Base-by-base conservation (phyloP, 2,888 invertebrate genomes). In the Saturnia japonica region DNA sequence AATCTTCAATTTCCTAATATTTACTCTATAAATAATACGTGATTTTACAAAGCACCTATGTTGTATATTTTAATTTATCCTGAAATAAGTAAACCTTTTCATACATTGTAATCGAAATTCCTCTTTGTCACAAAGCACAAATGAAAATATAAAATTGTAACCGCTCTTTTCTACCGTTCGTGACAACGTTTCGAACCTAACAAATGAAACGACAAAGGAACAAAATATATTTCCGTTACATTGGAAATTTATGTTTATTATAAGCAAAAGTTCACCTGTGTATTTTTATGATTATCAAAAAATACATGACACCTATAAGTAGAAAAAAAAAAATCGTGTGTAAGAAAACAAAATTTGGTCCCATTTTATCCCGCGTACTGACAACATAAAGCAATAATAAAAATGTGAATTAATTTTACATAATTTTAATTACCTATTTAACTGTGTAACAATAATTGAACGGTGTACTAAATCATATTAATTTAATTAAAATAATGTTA, bases 121-220 rank as follows among this genome's bases (percentile, higher is more conserved):
- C 57, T 64, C 40, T 40, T 64, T 64, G 64, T 40, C 64, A 64
- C 40, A 60, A 60, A n/a, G n/a, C 64, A 40, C 64, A 64, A 64
- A 64, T 40, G 9, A 64, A 40, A 64, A 64, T 64, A 64, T 40
- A 64, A 40, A 64, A 64, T 64, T 64, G 64, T 40, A 64, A 64
- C 9, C 3, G 34, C 34, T 25, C n/a, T 40, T 62, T 40, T n/a
- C 34, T 22, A 11, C 64, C 40, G 64, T 64, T 64, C 40, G 8
- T 40, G 64, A 64, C 64, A 60, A 60, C 25, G 28, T 60, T 60
- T 60, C 57, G 14, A 60, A 64, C 40, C 1, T 64, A n/a, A 60
- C 57, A 60, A 40, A 64, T 40, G 19, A 40, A 40, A 40, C 40
- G 64, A 64, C 64, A 64, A 64, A 40, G n/a, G 40, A n/a, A 64